Evolutionary conservation across 2,797 vertebrate species (phyloP), one percentile per base, ranked within the genome.

Genomic region (Leuciscus waleckii): DNA sequence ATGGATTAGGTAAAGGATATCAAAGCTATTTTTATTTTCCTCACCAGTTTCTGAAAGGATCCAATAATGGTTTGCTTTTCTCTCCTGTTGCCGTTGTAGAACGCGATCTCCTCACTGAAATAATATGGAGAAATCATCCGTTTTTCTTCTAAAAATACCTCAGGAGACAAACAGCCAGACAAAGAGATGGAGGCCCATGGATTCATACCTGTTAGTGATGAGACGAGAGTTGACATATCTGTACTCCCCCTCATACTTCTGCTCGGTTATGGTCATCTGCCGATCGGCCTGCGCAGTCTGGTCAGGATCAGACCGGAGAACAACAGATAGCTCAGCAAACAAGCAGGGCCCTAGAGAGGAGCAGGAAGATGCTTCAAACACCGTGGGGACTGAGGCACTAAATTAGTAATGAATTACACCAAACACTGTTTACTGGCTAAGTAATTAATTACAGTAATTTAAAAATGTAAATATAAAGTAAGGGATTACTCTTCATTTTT

Each of bases 41-140:
- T 90, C 92, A 99, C 98, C 97, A 99, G 94, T 92, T 98, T 98
- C 88, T 94, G 95, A 90, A 99, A 99, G 8, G 96, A 96, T 74
- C 94, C 85, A 85, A 97, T 88, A 90, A 99, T 97, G 46, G 97
- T 99, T 92, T 96, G 96, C 84, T 98, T 98, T 94, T 99, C 98
- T 92, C 97, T 96, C 88, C 86, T 81, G 90, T 98, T 99, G 16
- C 98, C 98, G 82, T 99, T 97, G 89, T 99, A 99, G 94, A 99
- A 99, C 68, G 98, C 98, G 67, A 99, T 97, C 96, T 99, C 98
- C 92, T 99, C 98, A 95, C 98, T 99, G 73, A 87, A 86, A 89
- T 23, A 75, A 2, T 6, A 51, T 13, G 17, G 39, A 69, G 21
- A 75, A 29, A 61, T 29, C 6, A 11, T 29, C 4, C 29, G 17